Evolutionary conservation across 2,888 invertebrate species (phyloP), one percentile per base, ranked within the genome.

Genomic region (Ceraclea dissimilis): DNA sequence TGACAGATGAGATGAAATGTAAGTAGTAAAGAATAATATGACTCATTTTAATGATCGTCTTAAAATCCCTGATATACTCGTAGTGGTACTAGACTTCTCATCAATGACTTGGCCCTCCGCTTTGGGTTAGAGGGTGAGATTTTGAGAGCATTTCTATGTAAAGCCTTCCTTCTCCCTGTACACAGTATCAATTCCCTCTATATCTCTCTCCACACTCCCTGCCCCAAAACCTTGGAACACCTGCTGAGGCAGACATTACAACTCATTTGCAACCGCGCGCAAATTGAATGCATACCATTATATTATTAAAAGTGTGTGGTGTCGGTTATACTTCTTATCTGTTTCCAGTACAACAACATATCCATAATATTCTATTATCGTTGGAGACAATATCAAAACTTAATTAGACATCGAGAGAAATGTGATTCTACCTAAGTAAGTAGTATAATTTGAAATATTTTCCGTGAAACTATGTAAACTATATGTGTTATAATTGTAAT

Each of bases 91-190:
- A 51, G 55, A 46, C 51, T 43, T 31, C 54, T 18, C 49, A 46
- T 49, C 33, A 49, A 49, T 39, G 39, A 39, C 39, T 39, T 39
- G 39, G 39, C 39, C 39, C 21, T 18, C 39, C 39, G 16, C 39
- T 13, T 20, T 19, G 21, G 52, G 51, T 8, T 33, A 34, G 18
- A 17, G 56, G 39, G 34, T 48, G 54, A 51, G 51, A 54, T 52
- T 58, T 52, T 61, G 61, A 61, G 61, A 61, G 61, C 59, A 59
- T 61, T 61, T 61, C 61, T 57, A 59, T 61, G 61, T 61, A 61
- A 60, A 58, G 56, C 60, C 60, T 52, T 39, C 54, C 47, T 34
- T 13, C 34, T 50, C 51, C 48, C 52, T 26, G 26, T 20, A 22
- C 33, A 10, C 2, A n/a, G 51, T 51, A 47, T 43, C 56, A 56